These are phyloP conservation scores for Tiliqua scincoides DNA, from an alignment of 2,113 vertebrate species.

Conservation along the genomic window DNA sequence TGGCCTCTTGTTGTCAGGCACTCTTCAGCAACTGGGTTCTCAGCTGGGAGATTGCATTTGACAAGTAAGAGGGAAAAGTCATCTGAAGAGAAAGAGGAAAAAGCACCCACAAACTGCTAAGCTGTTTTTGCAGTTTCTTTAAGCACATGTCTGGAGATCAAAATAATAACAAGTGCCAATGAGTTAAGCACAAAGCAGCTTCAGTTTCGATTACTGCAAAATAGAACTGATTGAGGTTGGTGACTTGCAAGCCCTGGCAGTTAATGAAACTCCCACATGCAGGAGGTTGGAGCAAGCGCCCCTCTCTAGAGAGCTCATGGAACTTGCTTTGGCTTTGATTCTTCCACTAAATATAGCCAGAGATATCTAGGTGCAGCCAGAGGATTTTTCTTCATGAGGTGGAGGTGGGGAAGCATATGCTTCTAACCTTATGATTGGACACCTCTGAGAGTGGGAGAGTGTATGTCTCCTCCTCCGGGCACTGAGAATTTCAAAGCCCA, in stretches of 20 bases:
- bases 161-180: not conserved
- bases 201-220: not conserved
- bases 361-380: not conserved
- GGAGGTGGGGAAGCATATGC: not conserved
- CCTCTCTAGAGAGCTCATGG: not conserved
- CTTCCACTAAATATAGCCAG: too few species aligned
- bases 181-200: not conserved
- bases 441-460: not conserved
- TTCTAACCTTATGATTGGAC: not conserved
- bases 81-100: too few species aligned
- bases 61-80: not conserved
- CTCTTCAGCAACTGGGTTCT: not conserved
- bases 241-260: not conserved
- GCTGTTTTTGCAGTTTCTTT: conserved; percentile 1
- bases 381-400: too few species aligned
- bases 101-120: too few species aligned
- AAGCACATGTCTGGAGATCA: conserved; percentile 31
- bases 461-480: not conserved
- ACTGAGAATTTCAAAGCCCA: not conserved
- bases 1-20: not conserved
- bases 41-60: too few species aligned
- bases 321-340: not conserved
- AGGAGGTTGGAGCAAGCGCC: not conserved
- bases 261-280: not conserved
- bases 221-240: not conserved